Percentiles rank a stretch among this genome's conserved stretches.
phyloP scores from a whole-genome alignment of 2,797 vertebrate species.

The Sciaenops ocellatus region DNA sequence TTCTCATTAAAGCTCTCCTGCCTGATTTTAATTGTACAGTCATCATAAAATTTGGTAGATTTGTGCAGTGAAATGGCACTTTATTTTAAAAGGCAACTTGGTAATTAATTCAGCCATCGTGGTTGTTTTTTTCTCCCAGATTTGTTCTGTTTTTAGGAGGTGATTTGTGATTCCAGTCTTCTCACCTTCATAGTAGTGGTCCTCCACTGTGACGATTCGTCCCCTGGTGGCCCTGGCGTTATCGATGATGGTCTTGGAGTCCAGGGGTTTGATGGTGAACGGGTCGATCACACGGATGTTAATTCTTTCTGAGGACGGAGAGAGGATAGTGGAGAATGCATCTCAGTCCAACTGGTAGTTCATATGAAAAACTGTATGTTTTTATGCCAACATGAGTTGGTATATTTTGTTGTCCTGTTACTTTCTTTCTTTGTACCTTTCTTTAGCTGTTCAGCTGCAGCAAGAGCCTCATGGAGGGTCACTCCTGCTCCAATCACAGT shows the following conservation, averaged over 20 bases:
- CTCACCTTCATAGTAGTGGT: constrained; percentile 96
- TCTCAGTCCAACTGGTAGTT: constrained; percentile 8
- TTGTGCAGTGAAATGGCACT: no score
- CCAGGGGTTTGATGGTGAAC: constrained; percentile 97
- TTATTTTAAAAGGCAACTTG: background rate
- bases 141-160: background rate
- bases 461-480: constrained; percentile 93
- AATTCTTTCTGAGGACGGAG: constrained; percentile 87
- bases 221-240: constrained; percentile 91
- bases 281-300: constrained; percentile 92
- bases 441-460: constrained; percentile 92
- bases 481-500: constrained; percentile 94
- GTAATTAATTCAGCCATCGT: no score
- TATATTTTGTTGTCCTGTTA: background rate
- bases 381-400: background rate
- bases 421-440: constrained; percentile 85
- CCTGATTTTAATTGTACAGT: background rate
- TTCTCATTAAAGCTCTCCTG: constrained; percentile 13
- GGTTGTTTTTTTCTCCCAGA: background rate
- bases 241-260: constrained; percentile 92
- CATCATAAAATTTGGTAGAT: background rate
- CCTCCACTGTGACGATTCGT: constrained; percentile 95
- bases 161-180: background rate
- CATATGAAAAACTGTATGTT: background rate
- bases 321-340: constrained; percentile 4